Evolutionary conservation across 2,113 vertebrate genomes (phyloP), one percentile per base, ranked within the genome.

Genomic region (Odocoileus virginianus): DNA sequence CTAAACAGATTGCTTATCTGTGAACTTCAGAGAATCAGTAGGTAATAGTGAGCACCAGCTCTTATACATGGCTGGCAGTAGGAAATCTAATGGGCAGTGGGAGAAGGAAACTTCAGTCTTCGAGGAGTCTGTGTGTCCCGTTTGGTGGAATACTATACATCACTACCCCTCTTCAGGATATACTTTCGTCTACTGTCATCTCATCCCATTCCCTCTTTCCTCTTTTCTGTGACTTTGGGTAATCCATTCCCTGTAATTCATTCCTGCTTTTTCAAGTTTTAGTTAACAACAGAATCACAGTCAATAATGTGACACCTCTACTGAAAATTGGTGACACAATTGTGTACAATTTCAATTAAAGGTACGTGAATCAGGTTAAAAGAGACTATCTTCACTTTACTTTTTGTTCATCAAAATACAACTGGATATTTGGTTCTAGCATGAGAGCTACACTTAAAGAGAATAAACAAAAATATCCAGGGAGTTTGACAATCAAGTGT

Each of bases 211-310:
- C 28, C n/a, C 27, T 81, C n/a, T 90, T 74, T 43, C 86, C 61
- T 43, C 30, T 67, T 95, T 79, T 64, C 14, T 79, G 33, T 50
- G 36, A 93, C 7, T 89, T 23, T n/a, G 40, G 8, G 7, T 84
- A 45, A 95, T 40, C 3, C 16, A 86, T 89, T 96, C 74, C 16
- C 3, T 55, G 7, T 82, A 67, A 92, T 60, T 88, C 25, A 88
- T 91, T 82, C 54, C n/a, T 85, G 9, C 11, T n/a, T 52, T 96
- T 89, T 71, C 12, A 74, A 3, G 21, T 82, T 95, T 96, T 85
- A 84, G 6, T 84, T 95, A 95, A 96, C 57, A 83, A 84, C 21
- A 95, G 36, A 92, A 60, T 76, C 25, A 96, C 50, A 94, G 10
- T 74, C 28, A 85, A 81, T 94, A 94, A 95, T 78, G 14, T 79